These are phyloP conservation scores for Amiota mariae DNA, from an alignment of 2,888 invertebrate genomes.

Conservation along the genomic window DNA sequence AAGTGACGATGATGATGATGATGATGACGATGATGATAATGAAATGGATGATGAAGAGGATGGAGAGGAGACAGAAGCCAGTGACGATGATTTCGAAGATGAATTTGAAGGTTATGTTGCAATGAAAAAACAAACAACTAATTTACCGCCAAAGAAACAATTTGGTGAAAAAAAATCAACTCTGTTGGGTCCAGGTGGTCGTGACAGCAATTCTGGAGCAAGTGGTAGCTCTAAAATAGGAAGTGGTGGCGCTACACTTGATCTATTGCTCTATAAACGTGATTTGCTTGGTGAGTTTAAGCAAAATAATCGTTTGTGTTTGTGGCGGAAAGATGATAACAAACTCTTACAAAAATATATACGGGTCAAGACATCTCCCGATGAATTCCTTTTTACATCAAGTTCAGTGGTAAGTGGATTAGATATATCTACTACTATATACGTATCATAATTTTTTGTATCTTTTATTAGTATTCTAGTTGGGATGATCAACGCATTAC, in stretches of 20 bases:
- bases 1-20: constrained; percentile 54
- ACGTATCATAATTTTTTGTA: not conserved
- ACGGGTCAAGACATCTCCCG: constrained; percentile 67
- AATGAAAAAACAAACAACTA: constrained; percentile 51
- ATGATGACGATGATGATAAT: constrained; percentile 47
- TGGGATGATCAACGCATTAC: constrained; percentile 72
- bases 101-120: constrained; percentile 24
- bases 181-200: not conserved
- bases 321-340: constrained; percentile 72
- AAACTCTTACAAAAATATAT: constrained; percentile 73
- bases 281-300: constrained; percentile 68
- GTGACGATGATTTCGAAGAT: constrained; percentile 53
- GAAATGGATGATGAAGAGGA: constrained; percentile 47
- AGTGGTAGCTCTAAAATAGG: not conserved
- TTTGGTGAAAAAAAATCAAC: constrained; percentile 49
- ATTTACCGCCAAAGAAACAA: constrained; percentile 65
- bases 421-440: not conserved
- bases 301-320: constrained; percentile 68
- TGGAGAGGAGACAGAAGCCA: constrained; percentile 50
- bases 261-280: constrained; percentile 68
- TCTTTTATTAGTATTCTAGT: constrained; percentile 69
- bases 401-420: constrained; percentile 71
- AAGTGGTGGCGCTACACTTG: constrained; percentile 44
- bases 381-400: constrained; percentile 71
- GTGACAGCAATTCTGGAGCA: constrained; percentile 23